Evolutionary conservation across 2,113 vertebrate genomes (phyloP), one percentile per base, ranked within the genome.

Genomic region (Chaenogobius annularis): DNA sequence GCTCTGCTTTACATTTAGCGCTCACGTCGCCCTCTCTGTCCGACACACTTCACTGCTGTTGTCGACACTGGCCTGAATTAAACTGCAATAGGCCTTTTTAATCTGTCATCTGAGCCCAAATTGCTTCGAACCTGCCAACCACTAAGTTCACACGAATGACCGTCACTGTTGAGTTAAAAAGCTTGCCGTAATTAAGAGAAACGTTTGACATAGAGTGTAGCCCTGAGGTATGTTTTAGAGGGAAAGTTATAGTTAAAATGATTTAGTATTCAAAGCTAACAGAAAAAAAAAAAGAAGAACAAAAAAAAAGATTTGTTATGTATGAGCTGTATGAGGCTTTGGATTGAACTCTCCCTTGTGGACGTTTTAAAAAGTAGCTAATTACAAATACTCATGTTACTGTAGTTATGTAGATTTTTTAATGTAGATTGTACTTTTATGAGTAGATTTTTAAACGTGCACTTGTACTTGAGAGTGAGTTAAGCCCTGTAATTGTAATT

Each of bases 101-200:
- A 63, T 63, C 61, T 63, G 61, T 63, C 61, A 63, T 17, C 31
- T 37, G 61, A 40, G 61, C 61, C 61, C 61, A 63, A 63, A 63
- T 63, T 63, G 61, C 61, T 63, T 63, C 35, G 35, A 40, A 63
- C 59, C 31, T 63, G 61, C 35, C 61, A 63, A 40, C 31, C 35
- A 63, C 31, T 40, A 40, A 63, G 35, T 63, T 63, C 31, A 63
- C 31, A 37, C 31, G 9, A 40, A 10, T 40, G 61, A 40, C 61
- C 61, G 61, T 63, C 61, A n/a, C 61, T 40, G 35, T 63, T 63
- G 61, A 63, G 61, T 63, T 40, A 40, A 63, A 40, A 40, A n/a
- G 31, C 17, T 19, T 7, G 8, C 35, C 7, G 31, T 62, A 40
- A 63, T 63, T 63, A 63, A 62, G 35, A 31, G 13, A 15, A 35